Evolutionary conservation across 1,140 invertebrate species (phyloP).

Genomic region (Drosophila bocki): DNA sequence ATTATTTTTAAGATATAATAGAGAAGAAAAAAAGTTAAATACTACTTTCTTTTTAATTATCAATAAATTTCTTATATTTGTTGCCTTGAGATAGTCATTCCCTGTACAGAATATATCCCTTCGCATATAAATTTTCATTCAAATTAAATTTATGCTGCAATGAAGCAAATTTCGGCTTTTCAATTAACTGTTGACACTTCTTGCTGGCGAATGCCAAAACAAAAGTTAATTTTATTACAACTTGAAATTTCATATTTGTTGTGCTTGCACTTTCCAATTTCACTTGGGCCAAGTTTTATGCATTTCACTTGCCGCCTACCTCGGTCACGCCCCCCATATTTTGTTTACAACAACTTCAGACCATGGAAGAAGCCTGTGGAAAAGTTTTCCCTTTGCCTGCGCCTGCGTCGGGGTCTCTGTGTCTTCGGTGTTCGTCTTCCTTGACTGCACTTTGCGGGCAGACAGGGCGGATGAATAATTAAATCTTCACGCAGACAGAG

Average conservation of each 20-base stretch:
- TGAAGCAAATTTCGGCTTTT: conserved; percentile 49
- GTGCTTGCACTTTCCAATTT: conserved; percentile 62
- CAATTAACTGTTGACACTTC: conserved; percentile 69
- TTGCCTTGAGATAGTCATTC: not conserved
- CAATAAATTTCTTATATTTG: not conserved
- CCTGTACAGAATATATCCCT: not conserved
- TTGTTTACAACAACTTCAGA: conserved; percentile 69
- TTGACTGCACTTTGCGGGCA: conserved; percentile 67
- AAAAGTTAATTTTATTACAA: conserved; percentile 76
- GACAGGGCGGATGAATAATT: conserved; percentile 79
- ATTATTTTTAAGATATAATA: too few relatives aligned
- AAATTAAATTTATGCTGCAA: conserved; percentile 22
- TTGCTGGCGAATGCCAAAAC: conserved; percentile 40
- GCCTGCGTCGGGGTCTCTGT: conserved; percentile 25
- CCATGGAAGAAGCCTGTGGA: conserved; percentile 18
- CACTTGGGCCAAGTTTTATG: conserved; percentile 43
- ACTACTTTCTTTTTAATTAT: not conserved
- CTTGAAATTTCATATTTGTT: conserved; percentile 60
- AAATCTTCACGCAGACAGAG: conserved; percentile 62
- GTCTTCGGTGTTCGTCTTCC: conserved; percentile 32
- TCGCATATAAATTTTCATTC: not conserved
- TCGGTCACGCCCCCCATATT: conserved; percentile 35
- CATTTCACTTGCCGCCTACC: conserved; percentile 17
- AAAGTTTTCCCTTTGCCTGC: conserved; percentile 59
- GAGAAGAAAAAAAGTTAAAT: too few relatives aligned